Evolutionary conservation across 2,113 vertebrate species (phyloP).

Genomic region (Eubucco bourcierii): DNA sequence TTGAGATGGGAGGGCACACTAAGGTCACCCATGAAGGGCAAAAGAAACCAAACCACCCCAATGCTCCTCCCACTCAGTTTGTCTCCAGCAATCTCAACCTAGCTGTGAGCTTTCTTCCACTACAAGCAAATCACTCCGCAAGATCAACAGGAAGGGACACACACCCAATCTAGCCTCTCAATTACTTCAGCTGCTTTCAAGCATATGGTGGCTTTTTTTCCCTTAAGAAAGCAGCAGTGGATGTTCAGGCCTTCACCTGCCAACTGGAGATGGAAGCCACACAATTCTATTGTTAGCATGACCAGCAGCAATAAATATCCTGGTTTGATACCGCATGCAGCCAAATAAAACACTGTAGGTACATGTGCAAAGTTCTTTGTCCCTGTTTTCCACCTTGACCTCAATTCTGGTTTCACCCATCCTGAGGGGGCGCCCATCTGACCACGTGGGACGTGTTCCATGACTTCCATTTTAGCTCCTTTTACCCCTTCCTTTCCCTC

Average conservation of each 20-base stretch:
- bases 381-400: background rate
- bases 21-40: background rate
- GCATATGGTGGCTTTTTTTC: background rate
- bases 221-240: background rate
- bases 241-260: background rate
- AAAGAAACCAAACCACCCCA: background rate
- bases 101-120: background rate
- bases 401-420: background rate
- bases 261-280: background rate
- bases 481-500: background rate
- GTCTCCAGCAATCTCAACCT: background rate
- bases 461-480: background rate
- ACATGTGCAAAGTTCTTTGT: background rate
- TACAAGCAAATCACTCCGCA: background rate
- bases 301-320: background rate
- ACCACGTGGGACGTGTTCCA: background rate
- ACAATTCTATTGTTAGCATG: background rate
- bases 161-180: background rate
- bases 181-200: background rate
- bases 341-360: conserved; percentile 24
- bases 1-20: background rate
- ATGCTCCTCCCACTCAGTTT: background rate
- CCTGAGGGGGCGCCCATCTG: background rate
- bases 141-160: background rate
- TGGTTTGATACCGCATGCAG: background rate